Evolutionary conservation across 1,140 invertebrate species (phyloP).

Genomic region (Zophobas morio): DNA sequence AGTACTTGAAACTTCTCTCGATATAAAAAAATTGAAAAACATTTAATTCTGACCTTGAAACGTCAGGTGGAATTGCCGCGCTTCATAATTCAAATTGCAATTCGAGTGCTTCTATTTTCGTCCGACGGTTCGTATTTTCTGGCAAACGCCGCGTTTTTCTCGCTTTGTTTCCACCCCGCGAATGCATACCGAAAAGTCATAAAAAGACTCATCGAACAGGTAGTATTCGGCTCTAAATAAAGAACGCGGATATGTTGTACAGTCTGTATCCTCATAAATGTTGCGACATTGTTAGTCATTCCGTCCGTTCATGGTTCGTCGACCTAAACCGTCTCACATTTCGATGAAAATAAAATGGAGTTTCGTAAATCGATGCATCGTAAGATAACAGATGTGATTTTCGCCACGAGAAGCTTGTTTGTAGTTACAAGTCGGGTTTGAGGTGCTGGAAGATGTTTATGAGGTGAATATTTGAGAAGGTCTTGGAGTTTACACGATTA

Average conservation of each 20-base stretch:
- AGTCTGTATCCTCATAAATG: background rate
- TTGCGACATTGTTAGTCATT: constrained; percentile 7
- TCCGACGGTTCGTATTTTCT: background rate
- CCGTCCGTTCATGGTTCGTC: background rate
- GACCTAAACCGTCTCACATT: constrained; percentile 3
- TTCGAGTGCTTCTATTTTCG: constrained; percentile 22
- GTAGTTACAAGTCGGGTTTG: background rate
- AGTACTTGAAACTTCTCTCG: background rate
- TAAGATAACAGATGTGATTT: background rate
- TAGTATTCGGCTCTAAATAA: constrained; percentile 6
- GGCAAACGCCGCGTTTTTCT: background rate
- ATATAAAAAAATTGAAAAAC: constrained; percentile 19
- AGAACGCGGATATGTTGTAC: constrained; percentile 30
- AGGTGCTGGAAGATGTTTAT: no score
- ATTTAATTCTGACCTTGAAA: constrained; percentile 14
- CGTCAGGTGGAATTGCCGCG: constrained; percentile 19
- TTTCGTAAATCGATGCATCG: background rate
- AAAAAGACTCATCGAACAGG: constrained; percentile 5
- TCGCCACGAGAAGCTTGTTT: background rate
- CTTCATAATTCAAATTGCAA: constrained; percentile 28
- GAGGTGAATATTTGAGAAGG: no score
- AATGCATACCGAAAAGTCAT: no score
- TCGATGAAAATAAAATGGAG: constrained; percentile 9
- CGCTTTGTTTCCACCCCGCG: no score
- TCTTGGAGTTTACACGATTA: no score